Evolutionary conservation across 35 echinoderm and acorn worm species (phyloP), one percentile per base, ranked within the genome.

Genomic region (Stichopus chloronotus): DNA sequence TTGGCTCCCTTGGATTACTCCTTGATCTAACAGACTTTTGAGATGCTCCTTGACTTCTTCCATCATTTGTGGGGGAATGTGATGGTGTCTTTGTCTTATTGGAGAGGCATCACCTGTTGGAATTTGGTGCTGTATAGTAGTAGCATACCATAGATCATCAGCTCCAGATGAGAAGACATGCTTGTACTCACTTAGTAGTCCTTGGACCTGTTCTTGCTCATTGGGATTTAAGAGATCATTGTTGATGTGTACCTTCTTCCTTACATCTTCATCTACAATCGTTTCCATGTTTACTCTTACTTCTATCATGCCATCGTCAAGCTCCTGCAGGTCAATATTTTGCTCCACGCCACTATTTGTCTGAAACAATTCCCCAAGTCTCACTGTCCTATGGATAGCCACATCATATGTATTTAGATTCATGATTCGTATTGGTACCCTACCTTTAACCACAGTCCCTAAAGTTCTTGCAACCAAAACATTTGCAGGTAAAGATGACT

Each of bases 1-100:
- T 5, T 76, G 84, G 58, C 92, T 93, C 78, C 87, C 92, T 78
- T 93, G 43, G 71, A 88, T 93, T 24, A 93, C 85, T 25, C 88
- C 88, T 8, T 90, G 11, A 3, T 76, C 63, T 22, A 90, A 17
- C 63, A 90, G 13, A 16, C 52, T 4, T 56, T 56, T 12, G 43
- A 90, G 21, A 43, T 90, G 87, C 0, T 76, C 8, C 25, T 90
- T 90, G 59, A 90, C 87, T 90, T 90, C n/a, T 90, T 90, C 60
- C 4, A 23, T 23, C 87, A 90, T 90, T 63, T 81, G 78, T 10
- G 78, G 72, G 14, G 90, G 90, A 57, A 81, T 92, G 56, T 72
- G 72, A 4, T 56, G 17, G 52, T 79, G 76, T 81, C 76, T 79
- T 55, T 92, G 13, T 54, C 54, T 7, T 6, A 92, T 83, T 9